Evolutionary conservation across 2,113 vertebrate species (phyloP).

Genomic region (Astatotilapia flaviijosephi): DNA sequence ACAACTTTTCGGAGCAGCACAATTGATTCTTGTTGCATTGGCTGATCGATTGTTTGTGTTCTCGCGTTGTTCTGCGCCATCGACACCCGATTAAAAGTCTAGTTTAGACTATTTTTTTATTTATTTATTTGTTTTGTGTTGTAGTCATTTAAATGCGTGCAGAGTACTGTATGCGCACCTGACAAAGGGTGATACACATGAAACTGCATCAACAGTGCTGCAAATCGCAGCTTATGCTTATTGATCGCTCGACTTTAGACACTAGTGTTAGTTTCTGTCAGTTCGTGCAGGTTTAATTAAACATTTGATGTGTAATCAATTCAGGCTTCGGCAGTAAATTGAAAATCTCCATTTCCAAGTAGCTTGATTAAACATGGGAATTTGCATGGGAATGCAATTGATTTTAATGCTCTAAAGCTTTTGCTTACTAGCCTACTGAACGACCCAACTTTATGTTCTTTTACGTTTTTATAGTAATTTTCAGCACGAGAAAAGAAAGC

Average conservation of each 20-base stretch:
- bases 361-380: background rate
- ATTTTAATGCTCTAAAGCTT: background rate
- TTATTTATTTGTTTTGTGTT: background rate
- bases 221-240: background rate
- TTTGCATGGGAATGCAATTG: background rate
- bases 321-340: background rate
- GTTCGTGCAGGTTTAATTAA: background rate
- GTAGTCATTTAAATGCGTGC: background rate
- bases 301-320: background rate
- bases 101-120: background rate
- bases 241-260: background rate
- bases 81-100: background rate
- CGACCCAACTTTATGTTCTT: background rate
- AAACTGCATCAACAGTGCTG: background rate
- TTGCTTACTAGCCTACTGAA: background rate
- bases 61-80: background rate
- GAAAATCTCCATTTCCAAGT: background rate
- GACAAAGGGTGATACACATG: background rate
- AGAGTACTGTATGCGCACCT: background rate
- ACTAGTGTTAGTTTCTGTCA: background rate
- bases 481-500: background rate
- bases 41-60: background rate
- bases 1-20: slow-evolving; percentile 17
- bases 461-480: background rate
- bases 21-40: background rate